Evolutionary conservation across 2,888 invertebrate species (phyloP).

Genomic region (Polydrusus cervinus): DNA sequence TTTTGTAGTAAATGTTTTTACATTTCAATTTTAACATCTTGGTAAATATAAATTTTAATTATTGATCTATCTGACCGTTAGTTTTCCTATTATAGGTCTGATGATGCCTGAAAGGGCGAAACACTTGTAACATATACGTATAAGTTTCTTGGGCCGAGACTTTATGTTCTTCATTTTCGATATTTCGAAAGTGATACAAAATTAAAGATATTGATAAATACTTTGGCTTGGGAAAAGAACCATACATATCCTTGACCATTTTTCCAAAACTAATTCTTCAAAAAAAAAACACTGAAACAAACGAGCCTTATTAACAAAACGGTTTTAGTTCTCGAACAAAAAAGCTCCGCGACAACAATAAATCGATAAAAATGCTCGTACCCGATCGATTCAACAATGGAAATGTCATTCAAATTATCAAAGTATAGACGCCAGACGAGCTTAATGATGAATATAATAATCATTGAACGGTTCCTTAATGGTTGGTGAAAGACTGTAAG

Average conservation of each 20-base stretch:
- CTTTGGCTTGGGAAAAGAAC: no score
- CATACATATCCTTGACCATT: not conserved
- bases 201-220: no score
- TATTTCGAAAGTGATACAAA: no score
- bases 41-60: no score
- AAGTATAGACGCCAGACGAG: slow-evolving; percentile 55
- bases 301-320: slow-evolving; percentile 8
- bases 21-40: no score
- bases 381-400: slow-evolving; percentile 53
- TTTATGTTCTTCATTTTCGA: no score
- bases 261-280: not conserved
- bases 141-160: no score
- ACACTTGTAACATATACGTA: no score
- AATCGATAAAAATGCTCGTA: slow-evolving; percentile 52
- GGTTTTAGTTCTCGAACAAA: slow-evolving; percentile 1
- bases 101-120: no score
- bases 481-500: slow-evolving; percentile 52
- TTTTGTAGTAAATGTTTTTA: no score
- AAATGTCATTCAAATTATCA: slow-evolving; percentile 58
- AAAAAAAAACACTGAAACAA: slow-evolving; percentile 7
- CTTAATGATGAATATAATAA: slow-evolving; percentile 58
- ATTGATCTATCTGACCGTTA: no score
- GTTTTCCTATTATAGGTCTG: no score
- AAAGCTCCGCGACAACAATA: slow-evolving; percentile 51
- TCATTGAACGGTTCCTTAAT: slow-evolving; percentile 57